Base-by-base conservation (phyloP, 2,888 invertebrate genomes). In the Macaria liturata region DNA sequence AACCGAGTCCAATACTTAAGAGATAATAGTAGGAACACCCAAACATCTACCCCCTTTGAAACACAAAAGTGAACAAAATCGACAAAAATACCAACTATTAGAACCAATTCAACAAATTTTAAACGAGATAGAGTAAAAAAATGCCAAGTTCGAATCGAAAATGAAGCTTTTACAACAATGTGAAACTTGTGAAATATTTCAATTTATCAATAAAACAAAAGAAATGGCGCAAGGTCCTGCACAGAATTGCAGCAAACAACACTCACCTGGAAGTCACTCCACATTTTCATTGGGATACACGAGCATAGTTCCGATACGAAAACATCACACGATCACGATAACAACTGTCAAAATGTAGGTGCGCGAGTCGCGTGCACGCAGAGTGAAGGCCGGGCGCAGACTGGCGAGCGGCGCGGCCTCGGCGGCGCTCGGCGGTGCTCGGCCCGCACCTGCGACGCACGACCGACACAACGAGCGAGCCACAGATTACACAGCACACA, bases 221-320 rank as follows among this genome's bases (percentile, higher is more conserved):
- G 65, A 66, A 67, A 72, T 63, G 68, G 60, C 53, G 62, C 70
- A 73, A 70, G 46, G 9, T 45, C 5, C 30, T 2, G 46, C 34
- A 49, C 47, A 55, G 49, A 6, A 60, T 40, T 51, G 40, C 34
- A 49, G 30, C 31, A 34, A 43, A 34, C 49, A 45, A 63, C 65
- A 67, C 91, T 88, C 75, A 91, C 91, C 90, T 91, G 91, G 76
- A 91, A 91, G 87, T 91, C 91, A 91, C 91, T 91, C 91, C 91
- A 91, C 91, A 91, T 91, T 85, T 91, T 91, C 91, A 91, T 91
- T 80, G 86, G 91, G 85, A 91, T 91, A 86, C 88, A 91, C 86
- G 37, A 45, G 51, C 91, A 91, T 91, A 91, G 90, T 91, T 91
- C 89, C 91, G 78, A 89, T 84, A 89, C 82, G 86, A 91, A 88